These are phyloP conservation scores for Archivesica marissinica DNA, from an alignment of 1,140 invertebrate species.

Conservation along the genomic window DNA sequence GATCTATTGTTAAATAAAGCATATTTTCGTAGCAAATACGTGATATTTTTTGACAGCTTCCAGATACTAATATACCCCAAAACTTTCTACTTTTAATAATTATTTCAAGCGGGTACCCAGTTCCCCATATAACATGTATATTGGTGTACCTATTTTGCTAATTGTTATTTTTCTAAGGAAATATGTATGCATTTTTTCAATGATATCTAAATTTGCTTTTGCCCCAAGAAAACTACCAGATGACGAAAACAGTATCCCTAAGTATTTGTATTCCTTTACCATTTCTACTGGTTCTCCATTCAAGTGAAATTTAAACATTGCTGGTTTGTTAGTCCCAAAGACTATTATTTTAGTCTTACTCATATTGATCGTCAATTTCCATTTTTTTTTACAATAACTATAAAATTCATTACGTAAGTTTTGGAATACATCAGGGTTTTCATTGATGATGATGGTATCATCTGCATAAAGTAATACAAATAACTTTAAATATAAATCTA, in stretches of 20 bases:
- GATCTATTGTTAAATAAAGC: neutral
- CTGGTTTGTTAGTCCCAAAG: neutral
- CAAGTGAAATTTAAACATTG: neutral
- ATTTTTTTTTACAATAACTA: neutral
- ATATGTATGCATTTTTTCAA: slow-evolving; percentile 28
- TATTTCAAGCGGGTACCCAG: slow-evolving; percentile 10
- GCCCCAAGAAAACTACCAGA: slow-evolving; percentile 17
- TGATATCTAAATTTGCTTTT: slow-evolving; percentile 23
- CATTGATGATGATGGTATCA: too few relatives aligned
- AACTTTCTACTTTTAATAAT: slow-evolving; percentile 11
- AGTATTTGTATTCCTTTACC: slow-evolving; percentile 8
- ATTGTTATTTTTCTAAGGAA: slow-evolving; percentile 33
- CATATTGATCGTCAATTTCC: neutral
- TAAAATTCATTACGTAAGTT: neutral
- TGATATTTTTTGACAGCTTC: neutral
- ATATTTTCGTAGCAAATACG: too few relatives aligned
- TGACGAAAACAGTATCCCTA: slow-evolving; percentile 9
- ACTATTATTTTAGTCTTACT: neutral
- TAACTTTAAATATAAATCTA: neutral
- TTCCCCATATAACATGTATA: slow-evolving; percentile 11
- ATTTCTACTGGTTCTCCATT: neutral
- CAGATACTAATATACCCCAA: neutral
- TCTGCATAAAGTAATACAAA: slow-evolving; percentile 33
- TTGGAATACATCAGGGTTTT: too few relatives aligned
- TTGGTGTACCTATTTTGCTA: slow-evolving; percentile 6